Evolutionary conservation across 2,888 invertebrate species (phyloP).

Genomic region (Conomelus anceps): DNA sequence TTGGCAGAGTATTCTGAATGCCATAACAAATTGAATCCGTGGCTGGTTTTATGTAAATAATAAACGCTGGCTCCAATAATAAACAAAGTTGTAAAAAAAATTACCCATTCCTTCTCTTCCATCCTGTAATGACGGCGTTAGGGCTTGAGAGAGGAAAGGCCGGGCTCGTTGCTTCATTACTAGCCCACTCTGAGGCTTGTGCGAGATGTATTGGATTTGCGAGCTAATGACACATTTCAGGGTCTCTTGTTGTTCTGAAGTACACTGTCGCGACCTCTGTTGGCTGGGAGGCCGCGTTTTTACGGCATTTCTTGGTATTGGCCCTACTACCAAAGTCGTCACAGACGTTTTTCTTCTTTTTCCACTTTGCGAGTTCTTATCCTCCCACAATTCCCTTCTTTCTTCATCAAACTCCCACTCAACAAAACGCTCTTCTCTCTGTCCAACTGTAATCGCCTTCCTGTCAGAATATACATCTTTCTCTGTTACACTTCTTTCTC

Average conservation of each 20-base stretch:
- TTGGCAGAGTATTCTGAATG: background rate
- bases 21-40: background rate
- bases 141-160: background rate
- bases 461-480: too few relatives aligned
- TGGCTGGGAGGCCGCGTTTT: background rate
- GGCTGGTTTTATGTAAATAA: constrained; percentile 1
- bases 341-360: background rate
- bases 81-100: constrained; percentile 6
- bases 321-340: background rate
- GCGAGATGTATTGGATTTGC: background rate
- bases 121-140: background rate
- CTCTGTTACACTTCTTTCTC: background rate
- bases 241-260: too few relatives aligned
- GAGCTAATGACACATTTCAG: background rate
- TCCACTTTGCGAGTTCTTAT: background rate
- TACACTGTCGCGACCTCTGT: background rate
- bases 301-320: background rate
- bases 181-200: background rate
- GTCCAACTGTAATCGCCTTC: background rate
- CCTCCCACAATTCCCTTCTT: background rate
- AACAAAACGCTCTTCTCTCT: background rate
- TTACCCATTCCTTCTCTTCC: background rate
- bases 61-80: constrained; percentile 13
- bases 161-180: background rate
- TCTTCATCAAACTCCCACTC: background rate